Evolutionary conservation across 2,888 invertebrate species (phyloP).

Genomic region (Zaprionus obscuricornis): DNA sequence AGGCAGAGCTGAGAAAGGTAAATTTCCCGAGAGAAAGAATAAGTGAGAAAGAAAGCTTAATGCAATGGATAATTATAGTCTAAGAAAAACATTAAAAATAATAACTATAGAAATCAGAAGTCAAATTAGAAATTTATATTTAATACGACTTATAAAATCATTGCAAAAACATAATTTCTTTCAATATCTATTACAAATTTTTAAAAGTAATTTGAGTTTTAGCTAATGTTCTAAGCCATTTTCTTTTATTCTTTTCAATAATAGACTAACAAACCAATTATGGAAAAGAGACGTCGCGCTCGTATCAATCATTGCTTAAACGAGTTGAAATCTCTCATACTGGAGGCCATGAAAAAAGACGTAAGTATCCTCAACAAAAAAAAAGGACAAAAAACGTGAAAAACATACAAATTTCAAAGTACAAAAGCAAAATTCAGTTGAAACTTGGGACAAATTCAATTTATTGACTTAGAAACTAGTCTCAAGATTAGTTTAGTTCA

Average conservation of each 20-base stretch:
- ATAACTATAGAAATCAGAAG: too few species aligned
- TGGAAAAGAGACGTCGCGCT: slow-evolving; percentile 96
- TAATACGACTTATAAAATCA: background rate
- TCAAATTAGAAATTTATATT: too few species aligned
- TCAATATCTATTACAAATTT: background rate
- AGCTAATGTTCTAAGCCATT: background rate
- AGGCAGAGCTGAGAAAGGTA: slow-evolving; percentile 83
- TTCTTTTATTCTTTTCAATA: slow-evolving; percentile 40
- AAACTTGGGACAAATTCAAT: slow-evolving; percentile 19
- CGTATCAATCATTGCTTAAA: slow-evolving; percentile 96
- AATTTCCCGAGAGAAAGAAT: slow-evolving; percentile 17
- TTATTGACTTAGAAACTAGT: slow-evolving; percentile 55
- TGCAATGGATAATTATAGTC: background rate
- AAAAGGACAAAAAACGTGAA: slow-evolving; percentile 58
- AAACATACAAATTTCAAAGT: too few species aligned
- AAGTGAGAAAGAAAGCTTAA: background rate
- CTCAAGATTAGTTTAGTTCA: slow-evolving; percentile 43
- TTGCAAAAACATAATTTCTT: background rate
- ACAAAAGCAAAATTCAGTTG: slow-evolving; percentile 6
- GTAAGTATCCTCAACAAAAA: slow-evolving; percentile 86
- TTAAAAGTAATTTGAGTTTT: background rate
- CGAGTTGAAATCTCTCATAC: slow-evolving; percentile 93
- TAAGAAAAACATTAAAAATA: background rate
- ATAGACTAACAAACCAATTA: slow-evolving; percentile 97
- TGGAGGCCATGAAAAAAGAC: slow-evolving; percentile 97